Conservation (phyloP, 2,113 vertebrate species). For the Catagonus wagneri region DNA sequence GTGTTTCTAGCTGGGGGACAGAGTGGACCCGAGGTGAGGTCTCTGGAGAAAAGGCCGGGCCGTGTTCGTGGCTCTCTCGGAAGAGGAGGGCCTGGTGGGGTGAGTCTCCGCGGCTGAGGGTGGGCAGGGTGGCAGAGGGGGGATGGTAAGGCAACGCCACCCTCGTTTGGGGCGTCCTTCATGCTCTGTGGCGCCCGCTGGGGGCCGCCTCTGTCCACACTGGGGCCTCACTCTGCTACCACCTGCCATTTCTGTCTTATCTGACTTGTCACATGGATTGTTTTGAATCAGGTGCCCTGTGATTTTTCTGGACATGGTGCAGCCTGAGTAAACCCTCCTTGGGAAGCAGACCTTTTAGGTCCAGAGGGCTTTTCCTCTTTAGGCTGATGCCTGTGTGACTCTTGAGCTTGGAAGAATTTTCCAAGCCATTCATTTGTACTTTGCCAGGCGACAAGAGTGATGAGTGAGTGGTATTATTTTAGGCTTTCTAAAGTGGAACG, state of each 20-base stretch:
- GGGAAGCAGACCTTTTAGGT: background rate
- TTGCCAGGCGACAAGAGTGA: slow-evolving; percentile 71
- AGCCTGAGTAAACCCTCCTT: slow-evolving; percentile 30
- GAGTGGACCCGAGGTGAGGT: background rate
- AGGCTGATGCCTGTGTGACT: slow-evolving; percentile 57
- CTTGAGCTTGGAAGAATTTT: slow-evolving; percentile 70
- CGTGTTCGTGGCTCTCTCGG: background rate
- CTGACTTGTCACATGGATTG: slow-evolving; percentile 73
- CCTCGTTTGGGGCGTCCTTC: background rate
- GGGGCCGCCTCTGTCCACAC: slow-evolving; percentile 63
- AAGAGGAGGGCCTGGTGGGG: background rate
- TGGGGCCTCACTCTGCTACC: slow-evolving; percentile 66
- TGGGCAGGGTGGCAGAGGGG: background rate
- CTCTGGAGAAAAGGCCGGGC: background rate
- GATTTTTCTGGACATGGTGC: slow-evolving; percentile 75
- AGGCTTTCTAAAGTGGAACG: slow-evolving; percentile 72
- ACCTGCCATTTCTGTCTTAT: slow-evolving; percentile 76
- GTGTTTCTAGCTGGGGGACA: background rate
- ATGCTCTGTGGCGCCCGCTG: background rate
- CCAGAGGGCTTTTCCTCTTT: slow-evolving; percentile 43
- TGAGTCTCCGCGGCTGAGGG: background rate
- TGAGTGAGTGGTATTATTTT: slow-evolving; percentile 72
- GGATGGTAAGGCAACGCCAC: background rate
- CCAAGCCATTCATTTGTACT: slow-evolving; percentile 76
- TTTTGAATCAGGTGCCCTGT: slow-evolving; percentile 79